Percentiles rank a stretch among this genome's conserved stretches.
Evolutionary conservation across 1,140 invertebrate species (phyloP).

Genomic region (Hyphantria cunea): DNA sequence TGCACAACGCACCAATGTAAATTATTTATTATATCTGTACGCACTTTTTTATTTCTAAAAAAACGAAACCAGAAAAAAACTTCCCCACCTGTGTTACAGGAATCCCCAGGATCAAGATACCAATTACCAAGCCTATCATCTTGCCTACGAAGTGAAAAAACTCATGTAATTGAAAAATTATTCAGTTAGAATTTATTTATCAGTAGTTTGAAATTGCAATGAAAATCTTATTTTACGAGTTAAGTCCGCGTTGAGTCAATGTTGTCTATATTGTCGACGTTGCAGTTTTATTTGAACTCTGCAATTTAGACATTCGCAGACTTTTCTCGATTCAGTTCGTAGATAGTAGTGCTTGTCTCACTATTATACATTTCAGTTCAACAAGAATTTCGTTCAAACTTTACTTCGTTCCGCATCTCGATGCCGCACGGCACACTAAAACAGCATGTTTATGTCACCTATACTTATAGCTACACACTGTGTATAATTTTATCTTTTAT

Average conservation of each 20-base stretch:
- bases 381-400: slow-evolving; percentile 12
- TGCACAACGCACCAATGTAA: slow-evolving; percentile 39
- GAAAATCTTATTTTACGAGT: slow-evolving; percentile 23
- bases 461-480: slow-evolving; percentile 12
- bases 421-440: slow-evolving; percentile 34
- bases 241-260: slow-evolving; percentile 30
- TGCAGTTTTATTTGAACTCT: slow-evolving; percentile 1
- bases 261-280: slow-evolving; percentile 7
- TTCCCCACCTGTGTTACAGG: slow-evolving; percentile 80
- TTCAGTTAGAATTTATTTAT: slow-evolving; percentile 65
- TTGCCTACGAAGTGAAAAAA: slow-evolving; percentile 99
- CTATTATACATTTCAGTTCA: slow-evolving; percentile 17
- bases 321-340: slow-evolving; percentile 25
- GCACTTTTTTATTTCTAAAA: slow-evolving; percentile 44
- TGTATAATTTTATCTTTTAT: slow-evolving; percentile 8
- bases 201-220: slow-evolving; percentile 49
- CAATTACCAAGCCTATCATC: slow-evolving; percentile 97
- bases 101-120: slow-evolving; percentile 91
- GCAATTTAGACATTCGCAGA: slow-evolving; percentile 16
- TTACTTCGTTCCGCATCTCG: slow-evolving; percentile 32
- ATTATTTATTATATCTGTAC: slow-evolving; percentile 28
- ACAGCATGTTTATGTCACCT: slow-evolving; percentile 29
- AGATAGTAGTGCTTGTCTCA: slow-evolving; percentile 45
- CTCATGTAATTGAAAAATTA: slow-evolving; percentile 93
- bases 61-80: slow-evolving; percentile 60